Base-by-base conservation (phyloP, 2,113 vertebrate species). In the Calypte anna region DNA sequence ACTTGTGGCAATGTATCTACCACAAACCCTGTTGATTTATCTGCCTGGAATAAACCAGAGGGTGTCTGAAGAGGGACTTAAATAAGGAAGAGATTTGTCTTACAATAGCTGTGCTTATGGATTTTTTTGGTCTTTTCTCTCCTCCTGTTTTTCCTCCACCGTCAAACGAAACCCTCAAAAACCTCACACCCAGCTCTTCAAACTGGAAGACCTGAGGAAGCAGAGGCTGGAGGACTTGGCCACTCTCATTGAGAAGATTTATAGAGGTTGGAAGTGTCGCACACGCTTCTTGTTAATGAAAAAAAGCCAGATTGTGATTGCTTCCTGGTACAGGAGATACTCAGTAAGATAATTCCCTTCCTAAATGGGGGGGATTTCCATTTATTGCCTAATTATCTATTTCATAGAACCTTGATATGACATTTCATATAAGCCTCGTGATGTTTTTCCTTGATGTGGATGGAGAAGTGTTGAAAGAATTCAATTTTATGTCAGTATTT, bases 201-300 rank as follows among this genome's bases (percentile, higher is more conserved):
- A 98, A 87, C 96, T 99, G 59, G 99, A 99, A 97, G 99, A 99
- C 73, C 96, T 98, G 88, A 98, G 99, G 91, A 99, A 98, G 94
- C 98, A 98, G 46, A 98, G 99, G 25, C 95, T 99, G 54, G 98
- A 99, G 83, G 98, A 99, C 95, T 97, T 99, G 87, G 99, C 99
- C 73, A 98, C 99, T 1, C 98, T 99, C 44, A 99, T 99, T 95
- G 99, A 97, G 96, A 99, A 99, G 97, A 99, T 99, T 96, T 99
- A 99, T 91, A 98, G 99, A 18, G 99, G 99, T 2, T 99, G 99
- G 99, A 99, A 99, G 93, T 98, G 98, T 76, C 98, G 99, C 68
- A 98, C 96, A 10, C 98, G 96, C 72, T 99, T 99, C 96, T 97
- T 99, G 90, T 97, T 99, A 33, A 98, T 99, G 98, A 99, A 99